Conservation (phyloP, 1,140 invertebrate species). For the Nasonia longicornis region DNA sequence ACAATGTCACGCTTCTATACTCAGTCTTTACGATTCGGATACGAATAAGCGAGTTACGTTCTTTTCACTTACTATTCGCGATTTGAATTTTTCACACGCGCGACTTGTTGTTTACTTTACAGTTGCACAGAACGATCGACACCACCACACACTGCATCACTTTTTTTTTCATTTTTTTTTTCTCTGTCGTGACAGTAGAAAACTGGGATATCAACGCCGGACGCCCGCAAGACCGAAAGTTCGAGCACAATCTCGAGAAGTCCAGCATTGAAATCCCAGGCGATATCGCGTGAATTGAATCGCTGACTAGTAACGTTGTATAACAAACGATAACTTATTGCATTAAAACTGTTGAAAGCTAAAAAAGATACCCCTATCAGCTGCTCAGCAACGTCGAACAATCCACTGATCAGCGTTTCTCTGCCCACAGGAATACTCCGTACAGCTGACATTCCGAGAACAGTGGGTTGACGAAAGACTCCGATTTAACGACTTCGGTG, state of each 20-base stretch:
- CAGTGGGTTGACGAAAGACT: constrained; percentile 95
- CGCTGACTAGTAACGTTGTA: background rate
- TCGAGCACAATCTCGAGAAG: background rate
- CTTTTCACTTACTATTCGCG: background rate
- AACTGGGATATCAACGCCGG: background rate
- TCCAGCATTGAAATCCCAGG: constrained; percentile 14
- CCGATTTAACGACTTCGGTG: constrained; percentile 89
- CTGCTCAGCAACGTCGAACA: background rate
- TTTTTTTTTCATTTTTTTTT: background rate
- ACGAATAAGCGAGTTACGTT: background rate
- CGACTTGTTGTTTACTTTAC: background rate
- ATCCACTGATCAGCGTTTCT: constrained; percentile 49
- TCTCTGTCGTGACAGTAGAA: background rate
- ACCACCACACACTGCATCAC: constrained; percentile 15
- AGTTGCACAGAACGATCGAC: constrained; percentile 19
- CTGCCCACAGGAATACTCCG: constrained; percentile 89
- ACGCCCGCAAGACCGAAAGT: background rate
- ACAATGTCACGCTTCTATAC: background rate
- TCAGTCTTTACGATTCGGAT: background rate
- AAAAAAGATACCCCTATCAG: background rate
- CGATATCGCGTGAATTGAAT: background rate
- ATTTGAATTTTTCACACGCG: background rate
- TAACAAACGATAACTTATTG: constrained; percentile 7
- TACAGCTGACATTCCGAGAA: constrained; percentile 95
- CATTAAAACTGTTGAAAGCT: background rate